A percentile compares a stretch with the other conserved stretches of the same genome.
These are phyloP conservation scores for Podargus strigoides DNA, from an alignment of 2,797 vertebrate species.

Conservation along the genomic window DNA sequence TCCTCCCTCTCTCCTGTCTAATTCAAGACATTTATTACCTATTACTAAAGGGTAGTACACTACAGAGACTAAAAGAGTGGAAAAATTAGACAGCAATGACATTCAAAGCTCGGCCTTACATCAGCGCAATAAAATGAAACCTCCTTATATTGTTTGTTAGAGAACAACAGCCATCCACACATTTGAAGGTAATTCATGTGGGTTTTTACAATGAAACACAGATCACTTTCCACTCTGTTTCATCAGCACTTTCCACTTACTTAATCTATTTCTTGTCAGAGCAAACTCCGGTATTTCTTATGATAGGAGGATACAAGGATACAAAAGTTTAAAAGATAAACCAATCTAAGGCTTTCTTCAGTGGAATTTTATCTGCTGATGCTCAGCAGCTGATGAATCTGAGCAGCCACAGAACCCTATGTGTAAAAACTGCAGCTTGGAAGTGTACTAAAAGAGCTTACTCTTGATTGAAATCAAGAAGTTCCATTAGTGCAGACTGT, in stretches of 20 bases:
- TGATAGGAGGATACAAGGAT: not conserved
- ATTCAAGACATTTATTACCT: not conserved
- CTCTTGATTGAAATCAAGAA: not conserved
- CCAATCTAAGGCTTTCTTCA: not conserved
- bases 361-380: not conserved
- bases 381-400: not conserved
- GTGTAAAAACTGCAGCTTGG: not conserved
- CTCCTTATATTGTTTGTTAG: not conserved
- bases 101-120: not conserved
- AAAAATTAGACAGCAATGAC: not conserved
- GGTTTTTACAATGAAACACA: not conserved
- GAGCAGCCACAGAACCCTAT: not conserved
- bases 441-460: not conserved
- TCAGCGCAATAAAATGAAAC: not conserved
- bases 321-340: slow-evolving; percentile 16
- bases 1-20: not conserved
- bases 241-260: not conserved
- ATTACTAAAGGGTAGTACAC: not conserved
- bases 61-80: not conserved
- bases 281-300: not conserved
- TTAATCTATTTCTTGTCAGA: not conserved
- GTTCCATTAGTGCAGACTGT: not conserved
- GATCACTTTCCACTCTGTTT: not conserved
- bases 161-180: not conserved
- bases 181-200: not conserved